Conservation (phyloP, 1,140 invertebrate species). For the Eulimnadia texana region DNA sequence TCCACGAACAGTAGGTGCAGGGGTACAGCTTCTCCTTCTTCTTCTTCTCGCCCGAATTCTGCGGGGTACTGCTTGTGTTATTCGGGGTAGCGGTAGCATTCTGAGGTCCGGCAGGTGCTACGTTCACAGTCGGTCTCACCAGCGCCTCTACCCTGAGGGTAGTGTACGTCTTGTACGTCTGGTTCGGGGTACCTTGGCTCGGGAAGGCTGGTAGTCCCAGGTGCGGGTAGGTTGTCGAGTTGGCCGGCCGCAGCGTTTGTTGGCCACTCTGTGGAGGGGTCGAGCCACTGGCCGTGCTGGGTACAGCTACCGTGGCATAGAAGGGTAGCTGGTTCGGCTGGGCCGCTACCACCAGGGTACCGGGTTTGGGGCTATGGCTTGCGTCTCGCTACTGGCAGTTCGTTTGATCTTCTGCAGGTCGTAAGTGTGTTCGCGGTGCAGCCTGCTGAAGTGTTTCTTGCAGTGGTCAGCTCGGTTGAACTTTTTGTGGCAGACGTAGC, state of each 20-base stretch:
- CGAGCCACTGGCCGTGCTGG: constrained; percentile 17
- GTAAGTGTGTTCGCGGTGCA: constrained; percentile 56
- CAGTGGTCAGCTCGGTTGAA: constrained; percentile 90
- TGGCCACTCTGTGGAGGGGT: constrained; percentile 19
- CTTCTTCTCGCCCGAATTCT: constrained; percentile 26
- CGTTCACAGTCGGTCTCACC: constrained; percentile 9
- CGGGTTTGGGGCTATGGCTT: constrained; percentile 12
- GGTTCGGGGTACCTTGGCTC: constrained; percentile 4
- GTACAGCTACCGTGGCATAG: constrained; percentile 11
- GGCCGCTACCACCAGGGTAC: constrained; percentile 9
- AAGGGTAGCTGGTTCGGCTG: constrained; percentile 14
- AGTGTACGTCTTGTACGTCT: constrained; percentile 14
- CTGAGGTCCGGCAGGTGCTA: not conserved
- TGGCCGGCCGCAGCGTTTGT: constrained; percentile 30
- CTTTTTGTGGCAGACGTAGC: constrained; percentile 77
- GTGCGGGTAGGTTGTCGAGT: constrained; percentile 1
- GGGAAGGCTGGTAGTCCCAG: constrained; percentile 14
- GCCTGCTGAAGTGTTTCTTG: constrained; percentile 76
- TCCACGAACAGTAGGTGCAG: constrained; percentile 78
- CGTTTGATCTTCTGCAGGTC: constrained; percentile 61
- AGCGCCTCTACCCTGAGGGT: constrained; percentile 14
- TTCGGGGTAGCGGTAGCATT: not conserved
- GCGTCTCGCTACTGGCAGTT: constrained; percentile 13
- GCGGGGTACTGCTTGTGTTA: not conserved
- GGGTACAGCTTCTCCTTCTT: constrained; percentile 45